phyloP scores from a whole-genome alignment of 64 coral and sea anemone genomes.

The Stichodactyla helianthus region DNA sequence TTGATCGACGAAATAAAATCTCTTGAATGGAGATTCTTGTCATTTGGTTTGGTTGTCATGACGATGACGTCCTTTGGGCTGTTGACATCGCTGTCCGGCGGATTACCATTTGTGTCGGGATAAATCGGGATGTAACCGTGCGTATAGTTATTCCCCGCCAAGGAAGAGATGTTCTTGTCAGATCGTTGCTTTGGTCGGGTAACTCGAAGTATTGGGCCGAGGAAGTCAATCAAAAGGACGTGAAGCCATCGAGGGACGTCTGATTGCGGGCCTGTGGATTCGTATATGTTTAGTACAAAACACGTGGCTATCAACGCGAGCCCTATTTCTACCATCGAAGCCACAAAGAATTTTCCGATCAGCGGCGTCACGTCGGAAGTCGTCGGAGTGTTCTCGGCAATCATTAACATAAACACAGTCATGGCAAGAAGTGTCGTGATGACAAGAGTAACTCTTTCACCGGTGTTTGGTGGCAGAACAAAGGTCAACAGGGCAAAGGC shows the following conservation, averaged over 20 bases:
- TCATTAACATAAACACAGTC: constrained; percentile 99
- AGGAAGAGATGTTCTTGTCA: not conserved
- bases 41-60: constrained; percentile 56
- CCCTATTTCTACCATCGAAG: constrained; percentile 94
- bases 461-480: constrained; percentile 89
- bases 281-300: constrained; percentile 85
- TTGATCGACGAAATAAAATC: constrained; percentile 85
- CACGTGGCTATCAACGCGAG: constrained; percentile 89
- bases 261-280: constrained; percentile 63
- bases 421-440: constrained; percentile 90
- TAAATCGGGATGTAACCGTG: constrained; percentile 55
- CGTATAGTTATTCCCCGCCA: constrained; percentile 19
- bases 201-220: constrained; percentile 72
- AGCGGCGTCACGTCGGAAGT: constrained; percentile 95
- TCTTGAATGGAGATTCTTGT: constrained; percentile 62
- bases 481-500: constrained; percentile 90
- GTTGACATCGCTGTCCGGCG: constrained; percentile 41
- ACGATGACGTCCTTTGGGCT: constrained; percentile 76
- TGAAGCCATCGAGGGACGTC: constrained; percentile 69
- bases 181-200: constrained; percentile 55
- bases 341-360: constrained; percentile 96
- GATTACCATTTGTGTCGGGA: constrained; percentile 77
- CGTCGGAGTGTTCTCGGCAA: constrained; percentile 93
- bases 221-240: constrained; percentile 50
- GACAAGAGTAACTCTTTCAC: constrained; percentile 92